Evolutionary conservation across 2,113 vertebrate genomes (phyloP).

Genomic region (Aepyceros melampus): DNA sequence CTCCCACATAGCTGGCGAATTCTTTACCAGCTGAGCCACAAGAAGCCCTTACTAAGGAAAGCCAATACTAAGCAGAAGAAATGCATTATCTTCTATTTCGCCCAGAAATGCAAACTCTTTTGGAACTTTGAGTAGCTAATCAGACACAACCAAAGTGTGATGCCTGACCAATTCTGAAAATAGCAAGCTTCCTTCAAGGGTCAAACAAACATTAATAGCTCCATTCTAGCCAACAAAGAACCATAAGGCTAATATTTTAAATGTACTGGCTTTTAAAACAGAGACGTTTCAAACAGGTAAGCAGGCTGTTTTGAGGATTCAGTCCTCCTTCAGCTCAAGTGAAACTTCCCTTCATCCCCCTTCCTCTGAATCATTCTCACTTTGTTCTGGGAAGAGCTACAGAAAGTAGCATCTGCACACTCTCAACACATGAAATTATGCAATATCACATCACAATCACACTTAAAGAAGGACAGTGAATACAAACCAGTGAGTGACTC

Average conservation of each 20-base stretch:
- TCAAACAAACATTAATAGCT: background rate
- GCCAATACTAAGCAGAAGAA: background rate
- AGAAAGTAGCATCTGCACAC: background rate
- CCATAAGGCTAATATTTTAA: background rate
- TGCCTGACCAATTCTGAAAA: background rate
- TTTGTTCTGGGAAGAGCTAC: background rate
- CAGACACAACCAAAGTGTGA: background rate
- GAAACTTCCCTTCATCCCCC: background rate
- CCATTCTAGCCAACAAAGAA: background rate
- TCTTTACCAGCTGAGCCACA: background rate
- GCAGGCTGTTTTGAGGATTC: background rate
- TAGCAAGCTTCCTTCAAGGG: background rate
- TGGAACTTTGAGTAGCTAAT: background rate
- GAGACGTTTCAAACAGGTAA: background rate
- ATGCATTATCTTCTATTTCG: background rate
- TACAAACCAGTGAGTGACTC: background rate
- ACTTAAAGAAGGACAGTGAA: background rate
- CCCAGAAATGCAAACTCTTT: slow-evolving; percentile 3
- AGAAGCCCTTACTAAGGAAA: background rate
- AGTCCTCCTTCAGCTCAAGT: background rate
- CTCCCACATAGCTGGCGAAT: background rate
- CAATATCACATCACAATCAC: background rate
- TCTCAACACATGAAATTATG: background rate
- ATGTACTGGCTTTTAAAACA: background rate
- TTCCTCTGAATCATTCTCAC: background rate